Base-by-base conservation (phyloP, 2,888 invertebrate species). In the Netelia melanura region DNA sequence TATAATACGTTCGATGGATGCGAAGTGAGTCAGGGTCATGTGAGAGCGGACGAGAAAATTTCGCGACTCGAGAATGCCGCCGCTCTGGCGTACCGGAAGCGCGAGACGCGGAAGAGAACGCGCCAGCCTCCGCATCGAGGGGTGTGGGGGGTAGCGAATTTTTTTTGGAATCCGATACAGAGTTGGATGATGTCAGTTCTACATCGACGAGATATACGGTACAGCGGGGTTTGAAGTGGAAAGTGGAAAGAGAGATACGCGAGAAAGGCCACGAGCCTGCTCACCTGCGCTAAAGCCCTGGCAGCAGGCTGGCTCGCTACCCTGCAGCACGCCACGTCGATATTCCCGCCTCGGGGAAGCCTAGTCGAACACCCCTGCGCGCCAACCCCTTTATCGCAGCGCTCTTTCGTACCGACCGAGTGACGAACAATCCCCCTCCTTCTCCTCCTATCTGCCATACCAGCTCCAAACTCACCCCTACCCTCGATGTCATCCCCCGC, bases 261-360 rank as follows among this genome's bases (percentile, higher is more conserved):
- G 81, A 68, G 62, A 43, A 62, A 70, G 64, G 79, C 70, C 65
- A 21, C 65, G 86, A 87, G 86, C 89, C 90, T 89, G 88, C 90
- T 30, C 91, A 91, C 91, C 91, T 91, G 91, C 81, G 76, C 90
- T 90, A 90, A 89, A 88, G 89, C 90, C 90, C 89, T 88, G 89
- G 87, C 88, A 88, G 88, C 90, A 88, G 91, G 89, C 90, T 82
- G 83, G 82, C 82, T 89, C 87, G 89, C 87, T 89, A 89, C 88
- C 91, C 90, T 91, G 89, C 90, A 81, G 62, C 81, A 81, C 72
- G 88, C 88, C 89, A 89, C 92, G 92, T 92, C 92, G 91, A 92
- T 92, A 92, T 92, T 83, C 90, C 89, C 84, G 74, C 87, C 81
- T 74, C 74, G 77, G 74, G 62, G 81, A 78, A 72, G 88, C 88